phyloP scores from a whole-genome alignment of 2,113 vertebrate genomes.

The Crotophaga sulcirostris region DNA sequence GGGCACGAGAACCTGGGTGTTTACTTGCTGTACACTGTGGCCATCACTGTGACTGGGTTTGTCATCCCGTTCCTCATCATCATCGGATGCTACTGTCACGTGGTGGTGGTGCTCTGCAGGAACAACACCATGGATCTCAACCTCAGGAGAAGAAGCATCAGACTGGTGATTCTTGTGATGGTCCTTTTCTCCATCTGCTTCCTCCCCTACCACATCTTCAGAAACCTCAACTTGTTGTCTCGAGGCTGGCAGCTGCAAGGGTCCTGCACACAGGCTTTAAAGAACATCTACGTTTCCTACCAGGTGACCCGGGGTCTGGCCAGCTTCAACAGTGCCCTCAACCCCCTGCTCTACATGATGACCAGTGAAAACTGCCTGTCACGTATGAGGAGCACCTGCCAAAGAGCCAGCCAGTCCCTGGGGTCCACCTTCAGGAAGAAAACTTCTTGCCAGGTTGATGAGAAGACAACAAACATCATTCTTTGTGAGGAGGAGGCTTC shows the following conservation, averaged over 20 bases:
- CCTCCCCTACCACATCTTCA: slow-evolving; percentile 80
- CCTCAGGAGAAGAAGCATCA: slow-evolving; percentile 73
- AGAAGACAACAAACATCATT: not conserved
- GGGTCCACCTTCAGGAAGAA: not conserved
- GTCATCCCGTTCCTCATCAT: slow-evolving; percentile 76
- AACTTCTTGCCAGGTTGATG: not conserved
- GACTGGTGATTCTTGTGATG: slow-evolving; percentile 73
- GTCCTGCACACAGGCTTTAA: slow-evolving; percentile 37
- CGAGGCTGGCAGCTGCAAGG: slow-evolving; percentile 43
- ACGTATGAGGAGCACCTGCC: not conserved
- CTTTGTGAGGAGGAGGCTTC: not conserved
- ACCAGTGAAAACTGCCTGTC: slow-evolving; percentile 50
- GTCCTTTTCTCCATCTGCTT: slow-evolving; percentile 83
- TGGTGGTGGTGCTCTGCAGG: slow-evolving; percentile 68
- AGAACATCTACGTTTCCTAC: slow-evolving; percentile 71
- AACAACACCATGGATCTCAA: slow-evolving; percentile 46
- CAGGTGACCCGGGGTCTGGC: slow-evolving; percentile 80
- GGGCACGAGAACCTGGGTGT: accelerated
- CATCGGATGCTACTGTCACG: slow-evolving; percentile 78
- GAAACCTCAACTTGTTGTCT: slow-evolving; percentile 78
- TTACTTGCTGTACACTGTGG: slow-evolving; percentile 75
- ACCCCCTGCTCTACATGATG: slow-evolving; percentile 81
- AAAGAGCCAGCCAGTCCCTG: not conserved
- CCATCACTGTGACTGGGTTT: slow-evolving; percentile 75
- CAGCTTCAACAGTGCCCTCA: slow-evolving; percentile 82